These are phyloP conservation scores for Rhyacophila brunnea DNA, from an alignment of 1,140 invertebrate species.

Conservation along the genomic window DNA sequence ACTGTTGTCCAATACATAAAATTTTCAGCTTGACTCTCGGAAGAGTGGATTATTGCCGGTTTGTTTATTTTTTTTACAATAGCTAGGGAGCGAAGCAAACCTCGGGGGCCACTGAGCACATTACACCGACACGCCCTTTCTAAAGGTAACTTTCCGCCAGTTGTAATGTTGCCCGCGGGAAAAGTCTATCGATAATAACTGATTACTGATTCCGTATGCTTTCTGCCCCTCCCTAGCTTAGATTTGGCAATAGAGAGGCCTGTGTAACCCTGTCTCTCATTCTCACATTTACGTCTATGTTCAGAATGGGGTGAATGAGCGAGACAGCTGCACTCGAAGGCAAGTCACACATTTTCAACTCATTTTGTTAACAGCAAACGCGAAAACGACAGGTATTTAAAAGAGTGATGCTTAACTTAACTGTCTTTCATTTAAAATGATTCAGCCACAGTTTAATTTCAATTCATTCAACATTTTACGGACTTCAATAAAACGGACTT, in stretches of 20 bases:
- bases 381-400: slow-evolving; percentile 47
- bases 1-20: neutral
- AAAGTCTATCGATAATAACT: slow-evolving; percentile 5
- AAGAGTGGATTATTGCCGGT: neutral
- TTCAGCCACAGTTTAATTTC: neutral
- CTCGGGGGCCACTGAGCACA: no score
- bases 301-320: slow-evolving; percentile 48
- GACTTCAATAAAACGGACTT: no score
- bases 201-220: slow-evolving; percentile 55
- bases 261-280: slow-evolving; percentile 58
- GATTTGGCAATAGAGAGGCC: slow-evolving; percentile 57
- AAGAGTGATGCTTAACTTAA: neutral
- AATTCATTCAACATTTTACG: neutral
- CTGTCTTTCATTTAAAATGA: neutral
- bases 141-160: neutral
- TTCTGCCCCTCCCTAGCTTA: slow-evolving; percentile 59
- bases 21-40: slow-evolving; percentile 10
- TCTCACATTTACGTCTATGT: slow-evolving; percentile 54
- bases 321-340: slow-evolving; percentile 54
- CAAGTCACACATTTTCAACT: slow-evolving; percentile 55
- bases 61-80: slow-evolving; percentile 5
- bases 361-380: slow-evolving; percentile 44
- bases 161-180: no score
- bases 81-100: slow-evolving; percentile 16
- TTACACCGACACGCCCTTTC: no score